A percentile compares a stretch with the other conserved stretches of the same genome.
Conservation (phyloP, 2,888 invertebrate genomes). For the Bruchidius siliquastri region DNA sequence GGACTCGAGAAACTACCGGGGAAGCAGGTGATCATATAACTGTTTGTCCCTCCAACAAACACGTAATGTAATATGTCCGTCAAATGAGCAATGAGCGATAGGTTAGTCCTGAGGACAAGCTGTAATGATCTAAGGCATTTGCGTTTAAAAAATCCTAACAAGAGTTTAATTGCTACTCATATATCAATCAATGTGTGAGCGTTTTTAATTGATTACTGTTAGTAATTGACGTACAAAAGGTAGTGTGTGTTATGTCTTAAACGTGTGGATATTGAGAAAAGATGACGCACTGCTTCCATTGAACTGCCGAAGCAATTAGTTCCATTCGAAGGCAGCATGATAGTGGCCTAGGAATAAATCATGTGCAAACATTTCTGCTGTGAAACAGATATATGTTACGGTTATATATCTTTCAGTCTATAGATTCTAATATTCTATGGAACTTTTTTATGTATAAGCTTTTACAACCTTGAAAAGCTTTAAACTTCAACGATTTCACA, state of each 20-base stretch:
- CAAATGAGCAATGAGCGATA: too few species aligned
- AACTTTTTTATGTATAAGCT: too few species aligned
- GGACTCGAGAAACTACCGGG: too few species aligned
- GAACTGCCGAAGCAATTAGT: background rate
- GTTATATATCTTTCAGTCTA: too few species aligned
- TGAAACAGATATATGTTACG: background rate
- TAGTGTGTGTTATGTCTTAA: background rate
- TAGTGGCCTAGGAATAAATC: background rate
- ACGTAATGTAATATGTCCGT: too few species aligned
- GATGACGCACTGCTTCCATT: background rate
- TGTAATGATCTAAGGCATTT: background rate
- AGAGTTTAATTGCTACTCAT: background rate
- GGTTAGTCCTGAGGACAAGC: background rate
- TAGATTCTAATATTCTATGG: too few species aligned
- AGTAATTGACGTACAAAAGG: background rate
- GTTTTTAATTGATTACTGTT: background rate
- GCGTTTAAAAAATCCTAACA: background rate
- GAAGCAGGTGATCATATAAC: too few species aligned
- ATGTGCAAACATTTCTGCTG: background rate
- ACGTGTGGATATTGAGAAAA: background rate
- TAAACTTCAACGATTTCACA: too few species aligned
- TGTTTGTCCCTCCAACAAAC: too few species aligned
- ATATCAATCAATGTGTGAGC: background rate
- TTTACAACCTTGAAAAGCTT: too few species aligned
- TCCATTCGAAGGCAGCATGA: background rate